A percentile compares a stretch with the other conserved stretches of the same genome.
phyloP scores from a whole-genome alignment of 2,888 invertebrate species.

The Pogonocherus hispidulus region DNA sequence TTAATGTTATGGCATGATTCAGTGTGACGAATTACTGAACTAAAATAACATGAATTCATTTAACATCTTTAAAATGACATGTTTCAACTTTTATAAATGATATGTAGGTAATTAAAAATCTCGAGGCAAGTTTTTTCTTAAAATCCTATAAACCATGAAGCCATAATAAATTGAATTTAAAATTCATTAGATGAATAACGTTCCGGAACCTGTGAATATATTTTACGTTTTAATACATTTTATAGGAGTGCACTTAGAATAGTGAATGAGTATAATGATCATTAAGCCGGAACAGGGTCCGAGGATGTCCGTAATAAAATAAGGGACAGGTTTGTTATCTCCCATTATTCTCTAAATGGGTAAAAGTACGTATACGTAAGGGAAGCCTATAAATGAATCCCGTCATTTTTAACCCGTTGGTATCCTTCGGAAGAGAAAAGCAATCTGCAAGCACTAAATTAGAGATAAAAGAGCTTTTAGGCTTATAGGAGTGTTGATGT shows the following conservation, averaged over 20 bases:
- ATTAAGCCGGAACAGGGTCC: not conserved
- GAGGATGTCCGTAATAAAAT: not conserved
- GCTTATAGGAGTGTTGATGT: constrained; percentile 22
- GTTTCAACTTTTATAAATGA: too few species aligned
- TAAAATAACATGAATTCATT: too few species aligned
- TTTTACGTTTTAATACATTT: not conserved
- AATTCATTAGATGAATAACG: too few species aligned
- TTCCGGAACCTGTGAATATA: too few species aligned
- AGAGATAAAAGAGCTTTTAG: constrained; percentile 22
- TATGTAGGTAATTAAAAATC: too few species aligned
- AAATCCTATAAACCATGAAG: too few species aligned
- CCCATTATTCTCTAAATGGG: not conserved
- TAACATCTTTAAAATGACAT: too few species aligned
- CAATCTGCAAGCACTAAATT: constrained; percentile 22
- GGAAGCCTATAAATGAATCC: not conserved
- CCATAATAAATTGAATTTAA: too few species aligned
- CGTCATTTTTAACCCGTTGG: not conserved
- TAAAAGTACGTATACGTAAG: not conserved
- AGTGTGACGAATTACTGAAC: too few species aligned
- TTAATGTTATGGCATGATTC: too few species aligned
- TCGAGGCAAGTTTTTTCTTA: too few species aligned
- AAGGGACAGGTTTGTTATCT: not conserved
- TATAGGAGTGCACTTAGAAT: not conserved
- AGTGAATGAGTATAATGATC: not conserved
- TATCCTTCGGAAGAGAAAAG: constrained; percentile 4